These are phyloP conservation scores for Pelodytes ibericus DNA, from an alignment of 2,797 vertebrate genomes.

Conservation along the genomic window DNA sequence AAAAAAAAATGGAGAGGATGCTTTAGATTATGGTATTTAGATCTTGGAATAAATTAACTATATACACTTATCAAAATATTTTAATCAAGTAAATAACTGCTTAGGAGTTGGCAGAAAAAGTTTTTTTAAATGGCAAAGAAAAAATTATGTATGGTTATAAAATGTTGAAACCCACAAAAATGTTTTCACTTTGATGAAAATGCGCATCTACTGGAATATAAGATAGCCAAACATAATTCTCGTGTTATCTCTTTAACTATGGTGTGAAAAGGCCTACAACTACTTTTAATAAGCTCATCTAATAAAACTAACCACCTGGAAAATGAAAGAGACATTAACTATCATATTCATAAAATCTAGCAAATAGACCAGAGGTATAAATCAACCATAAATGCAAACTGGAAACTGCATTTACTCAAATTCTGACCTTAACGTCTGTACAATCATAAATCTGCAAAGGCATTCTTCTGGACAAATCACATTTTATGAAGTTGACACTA, in stretches of 20 bases:
- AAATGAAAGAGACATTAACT: neutral
- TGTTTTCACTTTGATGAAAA: too few species aligned
- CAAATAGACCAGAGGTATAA: neutral
- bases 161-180: too few species aligned
- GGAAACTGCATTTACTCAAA: neutral
- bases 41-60: too few species aligned
- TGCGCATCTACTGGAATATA: too few species aligned
- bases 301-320: neutral
- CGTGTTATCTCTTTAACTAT: neutral
- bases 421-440: neutral
- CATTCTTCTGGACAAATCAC: neutral
- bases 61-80: too few species aligned
- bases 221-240: too few species aligned
- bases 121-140: too few species aligned
- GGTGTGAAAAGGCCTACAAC: neutral
- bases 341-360: neutral
- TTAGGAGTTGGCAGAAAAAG: too few species aligned
- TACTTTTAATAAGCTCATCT: neutral
- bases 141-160: too few species aligned
- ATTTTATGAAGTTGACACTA: neutral
- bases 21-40: too few species aligned
- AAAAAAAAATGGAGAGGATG: too few species aligned
- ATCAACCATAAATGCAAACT: neutral
- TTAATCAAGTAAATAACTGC: too few species aligned
- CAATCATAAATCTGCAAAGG: neutral